These are phyloP conservation scores for Formica exsecta DNA, from an alignment of 1,140 invertebrate genomes.

Conservation along the genomic window DNA sequence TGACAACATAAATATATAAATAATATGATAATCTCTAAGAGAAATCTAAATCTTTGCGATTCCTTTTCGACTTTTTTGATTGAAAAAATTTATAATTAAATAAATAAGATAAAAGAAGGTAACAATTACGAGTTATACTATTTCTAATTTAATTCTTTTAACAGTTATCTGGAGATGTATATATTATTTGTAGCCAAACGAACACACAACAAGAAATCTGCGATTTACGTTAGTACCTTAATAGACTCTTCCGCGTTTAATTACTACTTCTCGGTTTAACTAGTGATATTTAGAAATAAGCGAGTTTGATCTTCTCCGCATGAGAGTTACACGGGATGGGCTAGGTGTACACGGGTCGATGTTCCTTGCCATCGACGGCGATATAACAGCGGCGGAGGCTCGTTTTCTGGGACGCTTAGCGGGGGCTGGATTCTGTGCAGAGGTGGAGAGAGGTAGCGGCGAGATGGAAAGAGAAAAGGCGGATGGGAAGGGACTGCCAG, in stretches of 20 bases:
- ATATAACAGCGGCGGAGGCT: conserved; percentile 50
- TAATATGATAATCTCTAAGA: background rate
- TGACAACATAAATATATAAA: background rate
- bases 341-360: conserved; percentile 59
- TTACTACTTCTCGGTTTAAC: conserved; percentile 9
- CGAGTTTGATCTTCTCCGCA: conserved; percentile 35
- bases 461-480: conserved; percentile 65
- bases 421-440: conserved; percentile 65
- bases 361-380: conserved; percentile 62
- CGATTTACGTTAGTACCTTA: background rate
- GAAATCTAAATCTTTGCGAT: background rate
- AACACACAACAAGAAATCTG: background rate
- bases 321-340: conserved; percentile 40
- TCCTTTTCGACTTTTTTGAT: background rate
- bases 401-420: conserved; percentile 66
- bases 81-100: background rate
- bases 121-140: background rate
- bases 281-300: conserved; percentile 44
- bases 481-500: conserved; percentile 40
- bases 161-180: background rate
- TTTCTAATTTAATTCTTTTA: background rate
- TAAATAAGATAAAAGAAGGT: background rate
- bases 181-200: background rate
- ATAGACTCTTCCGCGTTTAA: background rate
- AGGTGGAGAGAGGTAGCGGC: conserved; percentile 55